Percentiles rank a stretch among this genome's conserved stretches.
These are phyloP conservation scores for human (Homo sapiens) DNA, from an alignment of 2,113 vertebrate genomes.

Conservation along the genomic window GRCh38 chr6:143613501-143614000, in stretches of 20 bases:
- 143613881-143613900: neutral
- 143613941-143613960: no score
- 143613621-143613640: neutral
- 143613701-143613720: neutral
- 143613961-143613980: no score
- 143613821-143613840: neutral
- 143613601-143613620: neutral
- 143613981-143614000: no score
- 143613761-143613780: neutral
- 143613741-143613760: neutral
- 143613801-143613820: neutral
- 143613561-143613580: neutral
- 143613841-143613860: neutral
- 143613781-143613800: neutral
- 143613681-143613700: neutral
- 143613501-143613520: neutral
- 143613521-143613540: neutral
- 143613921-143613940: neutral
- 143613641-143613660: conserved; percentile 27
- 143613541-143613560: neutral
- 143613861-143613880: neutral
- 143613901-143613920: neutral
- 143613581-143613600: neutral
- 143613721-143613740: neutral
- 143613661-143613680: neutral